Evolutionary conservation across 2,797 vertebrate genomes (phyloP), one percentile per base, ranked within the genome.

Genomic region (Harpagifer antarcticus): DNA sequence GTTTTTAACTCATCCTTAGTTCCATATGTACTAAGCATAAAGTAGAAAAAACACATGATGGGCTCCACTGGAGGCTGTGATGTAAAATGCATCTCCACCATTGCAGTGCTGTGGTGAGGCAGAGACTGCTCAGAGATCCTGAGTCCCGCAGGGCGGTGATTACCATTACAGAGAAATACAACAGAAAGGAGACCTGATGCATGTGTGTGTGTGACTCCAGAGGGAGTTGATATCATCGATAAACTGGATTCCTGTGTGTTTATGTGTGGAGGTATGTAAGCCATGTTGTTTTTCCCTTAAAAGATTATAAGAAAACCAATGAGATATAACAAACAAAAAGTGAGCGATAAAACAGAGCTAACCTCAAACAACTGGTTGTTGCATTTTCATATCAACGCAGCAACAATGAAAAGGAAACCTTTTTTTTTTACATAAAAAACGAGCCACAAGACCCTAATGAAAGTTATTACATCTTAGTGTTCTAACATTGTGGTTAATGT

Each of bases 91-190:
- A 55, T 20, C 40, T 74, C 54, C 23, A 75, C 54, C 33, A 71
- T 69, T 80, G 20, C 47, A n/a, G 72, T 62, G 64, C 66, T 68
- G 61, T 33, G 55, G 31, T 40, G 60, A 72, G 55, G 40, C 56
- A 48, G 54, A 20, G 45, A 54, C 49, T 47, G n/a, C 54, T 64
- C 68, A 58, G 67, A 45, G 62, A 63, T 68, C 27, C 53, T 17
- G 7, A 78, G 48, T 72, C 68, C 66, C 50, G 10, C 66, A 55
- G 79, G 68, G 63, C 27, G 74, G 72, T 72, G 75, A 90, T 86
- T 81, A 82, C n/a, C 74, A 76, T 74, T 60, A 59, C 67, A 79
- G 58, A 82, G 76, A 64, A 72, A 72, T 45, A 72, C 68, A 82
- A 50, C 64, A 81, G 60, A 63, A 72, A 77, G 58, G 7, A 53